These are phyloP conservation scores for Cheilosia vulpina DNA, from an alignment of 2,888 invertebrate species.

Conservation along the genomic window DNA sequence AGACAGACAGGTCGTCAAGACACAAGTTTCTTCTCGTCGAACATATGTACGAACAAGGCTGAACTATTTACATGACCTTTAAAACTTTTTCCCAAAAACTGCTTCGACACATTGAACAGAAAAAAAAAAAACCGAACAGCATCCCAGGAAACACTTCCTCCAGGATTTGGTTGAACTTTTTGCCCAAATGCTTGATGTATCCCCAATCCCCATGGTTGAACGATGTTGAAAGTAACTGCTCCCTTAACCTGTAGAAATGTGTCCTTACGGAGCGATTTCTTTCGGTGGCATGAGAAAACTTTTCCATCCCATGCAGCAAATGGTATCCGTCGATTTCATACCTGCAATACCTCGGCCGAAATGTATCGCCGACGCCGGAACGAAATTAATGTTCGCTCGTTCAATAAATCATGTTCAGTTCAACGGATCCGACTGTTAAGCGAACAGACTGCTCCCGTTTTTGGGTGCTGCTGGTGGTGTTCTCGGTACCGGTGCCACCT, in stretches of 20 bases:
- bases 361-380: conserved; percentile 30
- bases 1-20: conserved; percentile 53
- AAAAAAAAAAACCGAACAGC: conserved; percentile 7
- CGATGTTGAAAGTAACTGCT: conserved; percentile 35
- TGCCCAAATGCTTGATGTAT: conserved; percentile 37
- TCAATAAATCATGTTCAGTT: conserved; percentile 72
- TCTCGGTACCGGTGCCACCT: not conserved
- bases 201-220: conserved; percentile 18
- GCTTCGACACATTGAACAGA: not conserved
- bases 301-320: conserved; percentile 16
- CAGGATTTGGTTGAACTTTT: conserved; percentile 23
- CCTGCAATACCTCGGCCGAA: conserved; percentile 47
- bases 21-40: conserved; percentile 50
- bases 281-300: conserved; percentile 43
- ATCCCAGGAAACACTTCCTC: conserved; percentile 25
- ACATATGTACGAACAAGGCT: conserved; percentile 32
- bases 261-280: conserved; percentile 45
- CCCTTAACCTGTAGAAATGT: conserved; percentile 28
- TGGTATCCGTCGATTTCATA: conserved; percentile 45
- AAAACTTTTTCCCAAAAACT: conserved; percentile 38
- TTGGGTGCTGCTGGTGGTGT: conserved; percentile 3
- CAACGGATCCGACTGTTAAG: conserved; percentile 58
- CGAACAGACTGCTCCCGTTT: conserved; percentile 9
- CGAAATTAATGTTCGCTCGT: conserved; percentile 65
- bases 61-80: conserved; percentile 53